A percentile compares a stretch with the other conserved stretches of the same genome.
Evolutionary conservation across 2,113 vertebrate genomes (phyloP).

Genomic region (Rhinichthys klamathensis): DNA sequence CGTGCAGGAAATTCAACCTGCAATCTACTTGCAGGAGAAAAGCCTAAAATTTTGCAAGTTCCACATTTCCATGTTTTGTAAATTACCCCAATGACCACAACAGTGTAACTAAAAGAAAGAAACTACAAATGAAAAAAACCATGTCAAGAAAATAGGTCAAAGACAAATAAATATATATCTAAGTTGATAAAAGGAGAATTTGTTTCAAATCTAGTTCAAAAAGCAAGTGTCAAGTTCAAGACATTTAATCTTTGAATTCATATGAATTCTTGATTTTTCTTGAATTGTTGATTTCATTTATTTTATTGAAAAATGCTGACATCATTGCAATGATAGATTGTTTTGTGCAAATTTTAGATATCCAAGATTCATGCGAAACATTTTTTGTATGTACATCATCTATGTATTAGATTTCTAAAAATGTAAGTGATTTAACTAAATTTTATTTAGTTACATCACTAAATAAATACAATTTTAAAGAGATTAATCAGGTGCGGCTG

Average conservation of each 20-base stretch:
- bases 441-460: too few species aligned
- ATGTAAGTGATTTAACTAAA: too few species aligned
- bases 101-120: background rate
- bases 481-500: background rate
- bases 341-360: too few species aligned
- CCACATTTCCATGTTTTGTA: background rate
- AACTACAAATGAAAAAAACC: background rate
- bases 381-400: too few species aligned
- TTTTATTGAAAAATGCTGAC: too few species aligned
- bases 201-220: background rate
- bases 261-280: background rate
- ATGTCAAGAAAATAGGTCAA: background rate
- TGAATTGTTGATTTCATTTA: background rate
- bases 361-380: too few species aligned
- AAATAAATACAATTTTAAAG: background rate
- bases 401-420: too few species aligned
- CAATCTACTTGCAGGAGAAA: background rate
- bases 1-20: slow-evolving; percentile 18
- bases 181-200: background rate
- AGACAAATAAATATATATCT: background rate
- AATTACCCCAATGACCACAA: background rate
- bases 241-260: background rate
- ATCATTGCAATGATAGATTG: too few species aligned
- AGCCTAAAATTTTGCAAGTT: background rate
- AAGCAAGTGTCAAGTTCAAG: background rate